Evolutionary conservation across 2,888 invertebrate genomes (phyloP), one percentile per base, ranked within the genome.

Genomic region (Mylabris sibirica): DNA sequence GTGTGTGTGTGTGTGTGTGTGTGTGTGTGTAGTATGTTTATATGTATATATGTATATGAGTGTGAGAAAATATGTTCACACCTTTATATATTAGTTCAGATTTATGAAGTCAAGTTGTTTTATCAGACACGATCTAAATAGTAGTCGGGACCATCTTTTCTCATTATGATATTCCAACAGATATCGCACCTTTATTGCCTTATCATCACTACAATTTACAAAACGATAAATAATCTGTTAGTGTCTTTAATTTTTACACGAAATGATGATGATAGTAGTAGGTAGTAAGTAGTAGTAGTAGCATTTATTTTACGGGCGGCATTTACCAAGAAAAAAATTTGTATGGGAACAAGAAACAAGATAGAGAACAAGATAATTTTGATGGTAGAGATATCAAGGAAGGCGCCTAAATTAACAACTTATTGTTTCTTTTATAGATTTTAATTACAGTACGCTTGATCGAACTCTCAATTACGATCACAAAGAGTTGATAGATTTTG

Each of bases 121-220:
- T 82, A 83, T 83, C 82, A 72, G 73, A 76, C 81, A 78, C 81
- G 77, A 83, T 83, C 83, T 83, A 82, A 82, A 49, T 82, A 81
- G 80, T 80, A 80, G 81, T 79, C 77, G 68, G 78, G 78, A 53
- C 53, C 53, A 53, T 53, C 53, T 75, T 77, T 74, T 75, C 76
- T 80, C 79, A 80, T 79, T 80, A 77, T 75, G 79, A 79, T 79
- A 76, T 79, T 79, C 75, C 69, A 73, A 72, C 73, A 78, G 81
- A 81, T 81, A 81, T 77, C 76, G 77, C 80, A 79, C 80, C 78
- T 74, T 30, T 64, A 64, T 68, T 65, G 72, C 78, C 78, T 79
- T 79, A 80, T 80, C 80, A 80, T 76, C 81, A 81, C 80, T 80
- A 53, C 53, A 24, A 53, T 49, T 49, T 49, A 53, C 24, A 22